Conservation (phyloP, 2,797 vertebrate genomes). For the Botia kubotai region DNA sequence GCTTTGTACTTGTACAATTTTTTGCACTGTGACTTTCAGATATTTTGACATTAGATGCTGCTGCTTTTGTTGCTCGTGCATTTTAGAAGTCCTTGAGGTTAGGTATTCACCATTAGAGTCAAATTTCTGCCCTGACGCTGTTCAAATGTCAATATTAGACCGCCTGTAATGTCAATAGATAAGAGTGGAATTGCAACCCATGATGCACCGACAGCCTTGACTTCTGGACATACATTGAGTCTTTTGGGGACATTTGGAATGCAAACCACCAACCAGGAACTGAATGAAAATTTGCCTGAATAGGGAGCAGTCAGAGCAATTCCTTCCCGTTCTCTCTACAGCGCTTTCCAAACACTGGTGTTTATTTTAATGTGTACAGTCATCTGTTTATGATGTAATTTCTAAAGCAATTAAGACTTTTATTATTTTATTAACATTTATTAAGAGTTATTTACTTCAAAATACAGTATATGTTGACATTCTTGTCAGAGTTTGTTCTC, state of each 20-base stretch:
- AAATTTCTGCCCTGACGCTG: conserved; percentile 26
- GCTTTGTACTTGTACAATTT: conserved; percentile 68
- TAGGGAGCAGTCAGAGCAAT: conserved; percentile 21
- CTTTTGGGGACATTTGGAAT: conserved; percentile 60
- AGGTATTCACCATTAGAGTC: conserved; percentile 28
- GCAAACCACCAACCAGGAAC: conserved; percentile 62
- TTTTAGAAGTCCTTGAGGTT: conserved; percentile 30
- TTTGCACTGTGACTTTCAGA: conserved; percentile 22
- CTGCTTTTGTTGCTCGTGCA: conserved; percentile 21
- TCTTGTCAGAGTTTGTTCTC: not conserved
- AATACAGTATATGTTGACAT: not conserved
- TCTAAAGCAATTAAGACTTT: not conserved
- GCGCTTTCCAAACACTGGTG: not conserved
- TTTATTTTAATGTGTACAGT: not conserved
- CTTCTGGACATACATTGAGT: conserved; percentile 49
- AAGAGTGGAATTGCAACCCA: conserved; percentile 22
- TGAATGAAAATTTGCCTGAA: conserved; percentile 59
- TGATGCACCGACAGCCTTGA: conserved; percentile 5
- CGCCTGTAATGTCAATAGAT: conserved; percentile 35
- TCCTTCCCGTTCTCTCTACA: not conserved
- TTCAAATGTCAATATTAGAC: conserved; percentile 41
- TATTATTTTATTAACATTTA: too few relatives aligned
- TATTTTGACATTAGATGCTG: conserved; percentile 27
- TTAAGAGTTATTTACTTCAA: not conserved
- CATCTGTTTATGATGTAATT: not conserved